Evolutionary conservation across 2,113 vertebrate species (phyloP).

Genomic region (Irena cyanogastra): DNA sequence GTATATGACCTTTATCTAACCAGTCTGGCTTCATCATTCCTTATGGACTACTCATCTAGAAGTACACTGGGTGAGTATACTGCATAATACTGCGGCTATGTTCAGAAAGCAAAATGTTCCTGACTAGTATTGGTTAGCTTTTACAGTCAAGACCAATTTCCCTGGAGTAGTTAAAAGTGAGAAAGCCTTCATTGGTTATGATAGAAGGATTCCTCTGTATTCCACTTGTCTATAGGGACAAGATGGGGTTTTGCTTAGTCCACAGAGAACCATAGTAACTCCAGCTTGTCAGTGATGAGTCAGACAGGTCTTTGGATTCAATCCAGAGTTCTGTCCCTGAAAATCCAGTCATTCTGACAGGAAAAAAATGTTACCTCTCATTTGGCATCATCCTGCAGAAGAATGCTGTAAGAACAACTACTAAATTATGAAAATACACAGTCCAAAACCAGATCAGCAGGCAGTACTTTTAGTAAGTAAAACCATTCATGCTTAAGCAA

Average conservation of each 20-base stretch:
- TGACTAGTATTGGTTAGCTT: not conserved
- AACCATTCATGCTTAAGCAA: not conserved
- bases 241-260: not conserved
- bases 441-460: not conserved
- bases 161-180: not conserved
- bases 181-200: not conserved
- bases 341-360: not conserved
- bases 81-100: not conserved
- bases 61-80: not conserved
- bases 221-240: not conserved
- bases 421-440: not conserved
- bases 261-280: not conserved
- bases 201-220: not conserved
- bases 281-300: not conserved
- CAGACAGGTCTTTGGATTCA: constrained; percentile 24
- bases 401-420: not conserved
- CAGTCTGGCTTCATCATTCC: not conserved
- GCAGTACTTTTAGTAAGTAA: not conserved
- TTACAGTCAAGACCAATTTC: not conserved
- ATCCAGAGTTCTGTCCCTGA: constrained; percentile 15
- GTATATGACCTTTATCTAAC: not conserved
- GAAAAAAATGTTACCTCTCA: not conserved
- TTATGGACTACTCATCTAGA: not conserved
- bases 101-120: not conserved
- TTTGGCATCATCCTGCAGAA: not conserved